Evolutionary conservation across 2,113 vertebrate species (phyloP).

Genomic region (Gavialis gangeticus): DNA sequence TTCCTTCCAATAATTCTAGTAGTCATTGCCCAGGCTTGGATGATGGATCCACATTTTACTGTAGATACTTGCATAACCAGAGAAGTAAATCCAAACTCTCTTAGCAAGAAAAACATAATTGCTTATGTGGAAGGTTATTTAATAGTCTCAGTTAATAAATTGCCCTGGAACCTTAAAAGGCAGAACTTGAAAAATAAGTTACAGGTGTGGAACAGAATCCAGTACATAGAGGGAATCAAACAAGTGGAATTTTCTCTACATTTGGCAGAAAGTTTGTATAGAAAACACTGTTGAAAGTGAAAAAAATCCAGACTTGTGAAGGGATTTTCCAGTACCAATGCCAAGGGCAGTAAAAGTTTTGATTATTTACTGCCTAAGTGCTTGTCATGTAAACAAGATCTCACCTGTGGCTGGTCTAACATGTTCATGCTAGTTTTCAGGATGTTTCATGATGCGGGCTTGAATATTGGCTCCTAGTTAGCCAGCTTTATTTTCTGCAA

Average conservation of each 20-base stretch:
- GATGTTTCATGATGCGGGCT: not conserved
- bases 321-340: slow-evolving; percentile 70
- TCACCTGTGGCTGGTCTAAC: not conserved
- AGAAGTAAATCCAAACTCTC: not conserved
- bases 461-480: not conserved
- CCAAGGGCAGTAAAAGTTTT: slow-evolving; percentile 68
- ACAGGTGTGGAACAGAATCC: slow-evolving; percentile 34
- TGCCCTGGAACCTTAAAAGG: not conserved
- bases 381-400: slow-evolving; percentile 37
- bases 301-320: slow-evolving; percentile 21
- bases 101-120: not conserved
- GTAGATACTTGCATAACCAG: not conserved
- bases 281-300: slow-evolving; percentile 65
- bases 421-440: not conserved
- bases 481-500: not conserved
- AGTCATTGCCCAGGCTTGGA: not conserved
- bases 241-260: slow-evolving; percentile 52
- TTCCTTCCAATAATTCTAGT: not conserved
- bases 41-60: not conserved
- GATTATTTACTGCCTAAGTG: slow-evolving; percentile 72
- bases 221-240: slow-evolving; percentile 30
- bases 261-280: slow-evolving; percentile 63
- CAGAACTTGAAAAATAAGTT: not conserved
- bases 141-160: slow-evolving; percentile 57
- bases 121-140: not conserved